Percentiles rank a stretch among this genome's conserved stretches.
Evolutionary conservation across 2,797 vertebrate species (phyloP).

Genomic region (Bovichtus diacanthus): DNA sequence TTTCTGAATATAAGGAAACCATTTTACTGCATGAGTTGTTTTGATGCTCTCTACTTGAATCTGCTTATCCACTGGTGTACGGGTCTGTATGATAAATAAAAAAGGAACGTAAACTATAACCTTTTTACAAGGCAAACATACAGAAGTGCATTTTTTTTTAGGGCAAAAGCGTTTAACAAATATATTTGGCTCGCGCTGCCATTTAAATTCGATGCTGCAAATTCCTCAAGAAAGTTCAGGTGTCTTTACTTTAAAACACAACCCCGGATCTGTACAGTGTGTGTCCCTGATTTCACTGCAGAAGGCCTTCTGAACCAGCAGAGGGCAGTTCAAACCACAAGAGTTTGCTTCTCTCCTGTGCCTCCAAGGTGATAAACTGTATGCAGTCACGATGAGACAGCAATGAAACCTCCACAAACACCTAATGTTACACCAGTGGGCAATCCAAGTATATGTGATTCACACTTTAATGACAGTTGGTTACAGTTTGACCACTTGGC

Average conservation of each 20-base stretch:
- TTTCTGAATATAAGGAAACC: conserved; percentile 7
- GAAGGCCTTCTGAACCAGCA: conserved; percentile 57
- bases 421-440: not conserved
- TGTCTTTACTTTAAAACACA: not conserved
- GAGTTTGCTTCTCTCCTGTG: not conserved
- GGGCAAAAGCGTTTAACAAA: not conserved
- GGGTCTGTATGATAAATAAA: not conserved
- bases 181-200: too few species aligned
- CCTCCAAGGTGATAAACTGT: not conserved
- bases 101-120: not conserved
- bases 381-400: conserved; percentile 46
- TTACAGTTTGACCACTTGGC: conserved; percentile 15
- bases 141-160: not conserved
- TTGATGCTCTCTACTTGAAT: not conserved
- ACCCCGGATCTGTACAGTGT: not conserved
- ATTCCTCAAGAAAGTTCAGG: not conserved
- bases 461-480: conserved; percentile 18
- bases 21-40: not conserved
- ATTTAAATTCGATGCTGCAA: not conserved
- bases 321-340: conserved; percentile 69
- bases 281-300: conserved; percentile 18
- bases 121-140: not conserved
- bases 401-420: conserved; percentile 22
- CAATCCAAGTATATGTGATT: conserved; percentile 22
- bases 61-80: not conserved